phyloP scores from a whole-genome alignment of 2,888 invertebrate genomes.

The Philereme transversata region DNA sequence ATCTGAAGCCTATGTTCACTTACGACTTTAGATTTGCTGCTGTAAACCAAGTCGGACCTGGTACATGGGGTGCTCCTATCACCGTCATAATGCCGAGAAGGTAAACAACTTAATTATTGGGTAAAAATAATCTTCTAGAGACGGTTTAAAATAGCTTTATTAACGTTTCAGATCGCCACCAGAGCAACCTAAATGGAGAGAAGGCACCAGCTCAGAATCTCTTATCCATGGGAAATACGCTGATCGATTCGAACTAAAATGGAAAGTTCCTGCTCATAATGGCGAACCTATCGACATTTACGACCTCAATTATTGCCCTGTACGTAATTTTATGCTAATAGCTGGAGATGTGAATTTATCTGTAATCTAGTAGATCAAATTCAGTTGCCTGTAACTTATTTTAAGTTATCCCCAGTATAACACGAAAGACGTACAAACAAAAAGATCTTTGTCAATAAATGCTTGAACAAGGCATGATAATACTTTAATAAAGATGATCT shows the following conservation, averaged over 20 bases:
- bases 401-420: no score
- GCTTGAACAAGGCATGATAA: no score
- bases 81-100: slow-evolving; percentile 89
- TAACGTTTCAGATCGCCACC: slow-evolving; percentile 87
- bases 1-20: slow-evolving; percentile 88
- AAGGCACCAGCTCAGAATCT: slow-evolving; percentile 71
- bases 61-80: slow-evolving; percentile 87
- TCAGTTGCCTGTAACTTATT: no score
- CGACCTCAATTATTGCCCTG: slow-evolving; percentile 91
- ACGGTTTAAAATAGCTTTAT: not conserved
- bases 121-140: not conserved
- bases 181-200: slow-evolving; percentile 84
- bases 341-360: no score
- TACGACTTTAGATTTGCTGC: slow-evolving; percentile 95
- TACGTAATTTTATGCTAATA: slow-evolving; percentile 65
- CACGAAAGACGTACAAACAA: no score
- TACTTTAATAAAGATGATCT: no score
- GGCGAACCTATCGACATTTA: slow-evolving; percentile 95
- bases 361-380: no score
- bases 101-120: slow-evolving; percentile 45
- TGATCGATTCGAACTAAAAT: slow-evolving; percentile 91
- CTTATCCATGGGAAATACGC: slow-evolving; percentile 84
- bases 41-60: slow-evolving; percentile 91
- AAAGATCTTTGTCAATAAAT: no score
- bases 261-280: slow-evolving; percentile 94